A percentile compares a stretch with the other conserved stretches of the same genome.
Evolutionary conservation across 2,888 invertebrate genomes (phyloP).

Genomic region (Galeopsomyia nigrocyanea): DNA sequence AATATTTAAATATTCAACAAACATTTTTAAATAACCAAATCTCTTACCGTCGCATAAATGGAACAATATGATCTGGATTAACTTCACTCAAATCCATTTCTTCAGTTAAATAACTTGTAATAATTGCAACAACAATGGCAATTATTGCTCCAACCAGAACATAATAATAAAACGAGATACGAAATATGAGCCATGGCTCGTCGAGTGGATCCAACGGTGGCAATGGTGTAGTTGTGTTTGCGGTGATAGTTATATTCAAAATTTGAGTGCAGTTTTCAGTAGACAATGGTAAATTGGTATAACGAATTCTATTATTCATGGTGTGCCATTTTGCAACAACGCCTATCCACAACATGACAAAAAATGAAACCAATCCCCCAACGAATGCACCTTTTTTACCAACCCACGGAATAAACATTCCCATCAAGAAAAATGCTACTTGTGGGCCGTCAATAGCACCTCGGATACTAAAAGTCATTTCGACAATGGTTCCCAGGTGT

Average conservation of each 20-base stretch:
- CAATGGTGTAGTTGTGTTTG: not conserved
- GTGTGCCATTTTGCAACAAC: conserved; percentile 60
- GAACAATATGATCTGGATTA: conserved; percentile 74
- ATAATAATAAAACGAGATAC: conserved; percentile 79
- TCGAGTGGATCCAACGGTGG: conserved; percentile 49
- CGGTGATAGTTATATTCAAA: conserved; percentile 16
- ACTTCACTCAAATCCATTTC: conserved; percentile 72
- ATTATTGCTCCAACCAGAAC: conserved; percentile 75
- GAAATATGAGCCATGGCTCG: conserved; percentile 72
- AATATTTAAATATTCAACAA: too few relatives aligned
- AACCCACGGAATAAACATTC: conserved; percentile 78
- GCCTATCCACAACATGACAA: conserved; percentile 59
- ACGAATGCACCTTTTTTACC: conserved; percentile 74
- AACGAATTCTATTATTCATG: conserved; percentile 51
- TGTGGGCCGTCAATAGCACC: conserved; percentile 78
- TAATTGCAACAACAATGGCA: conserved; percentile 74
- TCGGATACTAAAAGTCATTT: conserved; percentile 75
- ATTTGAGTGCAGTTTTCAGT: conserved; percentile 54
- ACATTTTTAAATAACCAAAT: too few relatives aligned
- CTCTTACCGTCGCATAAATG: conserved; percentile 70
- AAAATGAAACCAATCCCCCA: conserved; percentile 66
- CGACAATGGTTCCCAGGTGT: conserved; percentile 77
- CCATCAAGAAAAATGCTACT: conserved; percentile 78
- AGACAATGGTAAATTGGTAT: conserved; percentile 53
- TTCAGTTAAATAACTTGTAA: conserved; percentile 76